phyloP scores from a whole-genome alignment of 2,888 invertebrate species.

The Cyclophora punctaria region DNA sequence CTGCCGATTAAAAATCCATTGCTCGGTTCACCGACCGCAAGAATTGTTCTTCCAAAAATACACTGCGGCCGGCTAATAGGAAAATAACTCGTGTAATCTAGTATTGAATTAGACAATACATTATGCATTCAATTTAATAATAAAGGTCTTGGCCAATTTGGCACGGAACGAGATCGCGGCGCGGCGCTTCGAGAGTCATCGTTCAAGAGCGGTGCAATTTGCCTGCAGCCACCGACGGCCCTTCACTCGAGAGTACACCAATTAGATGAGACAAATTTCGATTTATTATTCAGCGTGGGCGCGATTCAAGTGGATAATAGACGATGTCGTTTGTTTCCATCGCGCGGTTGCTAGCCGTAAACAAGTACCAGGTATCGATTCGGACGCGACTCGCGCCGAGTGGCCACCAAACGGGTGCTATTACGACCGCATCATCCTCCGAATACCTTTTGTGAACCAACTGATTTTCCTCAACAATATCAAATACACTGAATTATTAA shows the following conservation, averaged over 20 bases:
- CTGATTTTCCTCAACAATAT: too few species aligned
- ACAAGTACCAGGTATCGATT: conserved; percentile 28
- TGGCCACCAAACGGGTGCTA: conserved; percentile 5
- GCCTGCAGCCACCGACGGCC: conserved; percentile 42
- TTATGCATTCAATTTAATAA: conserved; percentile 52
- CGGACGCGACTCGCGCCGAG: conserved; percentile 10
- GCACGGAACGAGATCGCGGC: conserved; percentile 25
- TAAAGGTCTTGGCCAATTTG: conserved; percentile 53
- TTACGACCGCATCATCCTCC: conserved; percentile 10
- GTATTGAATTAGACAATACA: conserved; percentile 32
- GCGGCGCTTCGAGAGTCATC: conserved; percentile 38
- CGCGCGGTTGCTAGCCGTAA: conserved; percentile 24
- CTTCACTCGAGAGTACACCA: conserved; percentile 51
- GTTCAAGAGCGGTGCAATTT: conserved; percentile 53
- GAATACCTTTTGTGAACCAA: background rate
- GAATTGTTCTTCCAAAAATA: conserved; percentile 23
- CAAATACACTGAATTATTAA: too few species aligned
- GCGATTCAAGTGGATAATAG: conserved; percentile 47
- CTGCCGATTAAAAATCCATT: conserved; percentile 23
- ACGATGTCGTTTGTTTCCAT: conserved; percentile 31
- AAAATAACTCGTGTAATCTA: conserved; percentile 20
- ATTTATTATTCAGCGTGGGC: conserved; percentile 54
- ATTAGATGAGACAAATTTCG: conserved; percentile 60
- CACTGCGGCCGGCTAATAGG: conserved; percentile 16
- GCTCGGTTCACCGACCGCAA: conserved; percentile 22